Conservation (phyloP, 35 echinoderm and acorn worm species). For the Lytechinus variegatus region DNA sequence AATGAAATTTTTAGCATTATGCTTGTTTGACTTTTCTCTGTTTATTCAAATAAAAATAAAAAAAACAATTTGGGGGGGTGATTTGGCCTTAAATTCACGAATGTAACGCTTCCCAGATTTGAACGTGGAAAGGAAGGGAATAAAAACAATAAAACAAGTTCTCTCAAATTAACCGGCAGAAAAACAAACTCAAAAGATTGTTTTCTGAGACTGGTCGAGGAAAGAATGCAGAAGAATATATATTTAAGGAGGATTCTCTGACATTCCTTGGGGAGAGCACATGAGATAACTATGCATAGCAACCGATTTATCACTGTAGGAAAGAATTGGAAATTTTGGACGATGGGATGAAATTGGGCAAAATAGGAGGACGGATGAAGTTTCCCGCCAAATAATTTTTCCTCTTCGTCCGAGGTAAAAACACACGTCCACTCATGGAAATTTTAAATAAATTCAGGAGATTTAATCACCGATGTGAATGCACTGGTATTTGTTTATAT, state of each 20-base stretch:
- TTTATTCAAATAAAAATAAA: too few relatives aligned
- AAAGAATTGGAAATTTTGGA: background rate
- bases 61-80: too few relatives aligned
- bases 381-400: background rate
- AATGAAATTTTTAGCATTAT: too few relatives aligned
- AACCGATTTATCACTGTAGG: slow-evolving; percentile 23
- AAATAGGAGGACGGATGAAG: background rate
- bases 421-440: background rate
- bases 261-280: background rate
- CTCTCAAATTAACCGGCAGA: background rate
- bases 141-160: background rate
- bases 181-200: background rate
- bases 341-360: background rate
- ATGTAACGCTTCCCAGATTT: background rate
- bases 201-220: background rate
- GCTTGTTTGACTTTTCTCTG: too few relatives aligned
- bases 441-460: background rate
- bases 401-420: background rate
- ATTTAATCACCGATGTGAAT: background rate
- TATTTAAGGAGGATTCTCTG: background rate
- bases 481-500: background rate
- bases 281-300: background rate
- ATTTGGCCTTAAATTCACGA: background rate
- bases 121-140: too few relatives aligned
- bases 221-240: background rate